Conservation (phyloP, 2,888 invertebrate species). For the Epsilonema sp. region DNA sequence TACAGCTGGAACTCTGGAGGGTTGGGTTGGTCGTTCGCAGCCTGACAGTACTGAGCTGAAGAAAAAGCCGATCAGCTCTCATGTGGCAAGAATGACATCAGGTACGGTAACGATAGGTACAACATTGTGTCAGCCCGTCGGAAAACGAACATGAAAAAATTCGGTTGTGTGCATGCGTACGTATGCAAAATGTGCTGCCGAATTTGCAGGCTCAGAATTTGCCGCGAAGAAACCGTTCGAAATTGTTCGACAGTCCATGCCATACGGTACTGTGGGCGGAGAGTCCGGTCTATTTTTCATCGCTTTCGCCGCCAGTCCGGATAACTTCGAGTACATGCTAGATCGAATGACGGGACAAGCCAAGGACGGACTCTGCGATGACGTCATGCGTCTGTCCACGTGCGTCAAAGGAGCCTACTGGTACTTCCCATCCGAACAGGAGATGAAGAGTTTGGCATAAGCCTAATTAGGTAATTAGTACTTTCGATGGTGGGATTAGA, state of each 20-base stretch:
- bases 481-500: too few relatives aligned
- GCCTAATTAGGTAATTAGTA: background rate
- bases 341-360: constrained; percentile 31
- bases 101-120: too few relatives aligned
- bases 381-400: constrained; percentile 28
- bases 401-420: constrained; percentile 30
- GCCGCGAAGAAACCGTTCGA: constrained; percentile 26
- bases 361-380: constrained; percentile 24
- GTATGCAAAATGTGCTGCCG: background rate
- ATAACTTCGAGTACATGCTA: constrained; percentile 30
- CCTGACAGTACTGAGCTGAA: too few relatives aligned
- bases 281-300: constrained; percentile 31
- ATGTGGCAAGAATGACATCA: too few relatives aligned
- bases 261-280: constrained; percentile 26
- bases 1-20: too few relatives aligned
- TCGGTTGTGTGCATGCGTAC: too few relatives aligned
- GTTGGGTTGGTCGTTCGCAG: too few relatives aligned
- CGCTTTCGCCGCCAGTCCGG: constrained; percentile 27
- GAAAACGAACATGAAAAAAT: too few relatives aligned
- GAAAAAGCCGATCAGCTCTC: too few relatives aligned
- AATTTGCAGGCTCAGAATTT: constrained; percentile 21
- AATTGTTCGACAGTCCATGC: constrained; percentile 32
- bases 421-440: constrained; percentile 30
- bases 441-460: constrained; percentile 7
- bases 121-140: too few relatives aligned